These are phyloP conservation scores for Danaus plexippus DNA, from an alignment of 1,140 invertebrate species.

Conservation along the genomic window DNA sequence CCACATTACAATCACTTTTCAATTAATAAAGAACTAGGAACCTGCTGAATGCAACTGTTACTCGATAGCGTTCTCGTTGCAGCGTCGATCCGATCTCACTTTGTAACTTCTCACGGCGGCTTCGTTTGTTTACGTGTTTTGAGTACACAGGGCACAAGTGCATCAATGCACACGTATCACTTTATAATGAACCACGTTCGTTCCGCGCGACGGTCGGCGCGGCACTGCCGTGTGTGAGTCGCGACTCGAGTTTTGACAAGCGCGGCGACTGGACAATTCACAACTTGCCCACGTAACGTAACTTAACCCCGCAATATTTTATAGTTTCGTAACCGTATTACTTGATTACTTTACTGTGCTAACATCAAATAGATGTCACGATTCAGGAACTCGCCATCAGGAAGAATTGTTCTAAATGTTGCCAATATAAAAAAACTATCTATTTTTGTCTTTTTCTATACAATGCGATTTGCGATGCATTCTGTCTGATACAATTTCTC, in stretches of 20 bases:
- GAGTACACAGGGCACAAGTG: constrained; percentile 52
- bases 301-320: constrained; percentile 66
- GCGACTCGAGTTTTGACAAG: constrained; percentile 21
- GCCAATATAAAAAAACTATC: too few species aligned
- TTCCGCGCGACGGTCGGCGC: constrained; percentile 39
- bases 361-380: constrained; percentile 58
- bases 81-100: constrained; percentile 38
- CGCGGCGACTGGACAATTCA: constrained; percentile 48
- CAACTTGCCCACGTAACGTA: constrained; percentile 55
- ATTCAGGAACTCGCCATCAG: constrained; percentile 43
- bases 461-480: too few species aligned
- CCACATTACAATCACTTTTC: constrained; percentile 69
- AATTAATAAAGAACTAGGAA: constrained; percentile 67
- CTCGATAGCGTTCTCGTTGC: constrained; percentile 38
- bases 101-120: constrained; percentile 44
- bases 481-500: too few species aligned
- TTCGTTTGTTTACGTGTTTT: constrained; percentile 55
- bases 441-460: too few species aligned
- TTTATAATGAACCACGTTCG: constrained; percentile 25
- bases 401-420: too few species aligned
- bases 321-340: constrained; percentile 65
- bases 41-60: constrained; percentile 61
- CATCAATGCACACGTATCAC: constrained; percentile 39
- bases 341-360: constrained; percentile 54
- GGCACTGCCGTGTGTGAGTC: constrained; percentile 31